Evolutionary conservation across 2,113 vertebrate species (phyloP), one percentile per base, ranked within the genome.

Genomic region (Hyaena hyaena): DNA sequence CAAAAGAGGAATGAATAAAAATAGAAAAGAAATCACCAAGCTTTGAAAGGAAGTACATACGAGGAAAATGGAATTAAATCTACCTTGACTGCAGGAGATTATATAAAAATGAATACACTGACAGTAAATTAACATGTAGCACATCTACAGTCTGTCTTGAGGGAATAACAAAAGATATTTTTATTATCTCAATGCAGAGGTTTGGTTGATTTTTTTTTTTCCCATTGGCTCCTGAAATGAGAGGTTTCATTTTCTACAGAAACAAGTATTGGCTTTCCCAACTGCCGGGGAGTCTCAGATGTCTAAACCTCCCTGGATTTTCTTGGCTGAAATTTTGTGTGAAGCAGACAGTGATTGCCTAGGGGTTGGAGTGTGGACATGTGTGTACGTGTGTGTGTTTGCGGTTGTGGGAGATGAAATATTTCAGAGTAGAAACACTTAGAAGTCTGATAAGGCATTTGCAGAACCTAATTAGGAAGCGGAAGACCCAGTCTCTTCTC

Each of bases 1-100:
- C 90, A 90, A 96, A 97, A 97, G 84, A 73, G 76, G 95, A 93
- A 88, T 92, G 95, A 77, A 55, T 97, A 97, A 97, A 98, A 97
- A 98, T 98, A 98, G 97, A 96, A 98, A 95, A 98, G 95, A 97
- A 97, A 97, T 97, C 97, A 94, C 68, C 73, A 95, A 89, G 92
- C 86, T 69, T 93, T 86, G 96, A 87, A 94, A 97, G 96, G 96
- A 97, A 98, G 88, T 90, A 97, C 45, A 88, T 93, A 95, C 85
- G 90, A 95, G 68, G 82, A 90, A 98, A 95, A 97, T 82, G 89
- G 95, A 96, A 91, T 92, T 66, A 95, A 92, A 87, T 84, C 84
- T 95, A 96, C 95, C 92, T 96, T 88, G 93, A 92, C 92, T 93
- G 45, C 88, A 84, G 80, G 80, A 96, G 61, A 90, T 88, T 96